Base-by-base conservation (phyloP, 2,888 invertebrate genomes). In the Heteromurus nitidus region DNA sequence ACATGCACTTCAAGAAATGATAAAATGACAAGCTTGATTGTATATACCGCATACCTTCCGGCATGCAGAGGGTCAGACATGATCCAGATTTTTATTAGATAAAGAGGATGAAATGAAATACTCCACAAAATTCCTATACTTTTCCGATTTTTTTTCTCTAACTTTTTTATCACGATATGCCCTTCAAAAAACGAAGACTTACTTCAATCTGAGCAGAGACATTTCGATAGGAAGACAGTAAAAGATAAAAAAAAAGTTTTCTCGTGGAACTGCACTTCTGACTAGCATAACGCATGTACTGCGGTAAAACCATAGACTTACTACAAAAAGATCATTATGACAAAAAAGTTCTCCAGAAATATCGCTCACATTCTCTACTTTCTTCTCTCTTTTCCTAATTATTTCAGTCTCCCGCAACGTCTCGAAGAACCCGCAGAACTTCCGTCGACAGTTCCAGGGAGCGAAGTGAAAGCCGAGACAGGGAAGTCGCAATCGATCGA, bases 401-500 rank as follows among this genome's bases (percentile, higher is more conserved):
- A 85, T 86, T 84, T 80, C 82, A 87, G 87, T 85, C 86, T 69
- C 86, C 86, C 42, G 83, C 83, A 83, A 79, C 83, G 50, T 84
- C 84, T 81, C 85, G 85, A 24, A 85, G 88, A 80, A 87, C 86
- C 84, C 82, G 86, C 47, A 85, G 87, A 81, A 86, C 87, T 69
- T 86, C 87, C 73, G 84, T 86, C 75, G 87, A 86, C 80, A 86
- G 84, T 62, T 83, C 84, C 7, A 68, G 77, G 50, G 83, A 84
- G 44, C 53, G 83, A 36, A 84, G 83, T 83, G 85, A 85, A 76
- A 83, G 81, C 74, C 76, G 87, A 22, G 87, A 87, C 50, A 82
- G 88, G 70, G 88, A 88, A 70, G 86, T 87, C 26, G 87, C 85
- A 64, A 87, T 87, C 84, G 88, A 88, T 85, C 86, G 87, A 26